Evolutionary conservation across 2,888 invertebrate species (phyloP).

Genomic region (Hecatera dysodea): DNA sequence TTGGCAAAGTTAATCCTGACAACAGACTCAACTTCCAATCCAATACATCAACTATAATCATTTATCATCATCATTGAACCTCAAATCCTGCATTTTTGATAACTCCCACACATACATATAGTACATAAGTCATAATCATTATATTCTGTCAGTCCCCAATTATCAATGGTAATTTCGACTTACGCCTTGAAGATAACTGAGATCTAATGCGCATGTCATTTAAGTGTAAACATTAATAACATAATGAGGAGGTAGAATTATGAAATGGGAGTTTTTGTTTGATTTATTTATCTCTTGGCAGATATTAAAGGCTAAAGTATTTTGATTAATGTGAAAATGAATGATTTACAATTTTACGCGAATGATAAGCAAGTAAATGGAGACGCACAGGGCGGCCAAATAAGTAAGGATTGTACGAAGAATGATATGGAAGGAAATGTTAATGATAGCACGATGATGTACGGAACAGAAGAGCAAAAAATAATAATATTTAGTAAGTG

Average conservation of each 20-base stretch:
- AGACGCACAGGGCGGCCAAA: neutral
- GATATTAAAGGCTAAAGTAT: too few species aligned
- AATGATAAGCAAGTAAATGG: neutral
- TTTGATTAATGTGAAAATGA: too few species aligned
- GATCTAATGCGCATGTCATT: slow-evolving; percentile 47
- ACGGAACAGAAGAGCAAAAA: too few species aligned
- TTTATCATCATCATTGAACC: slow-evolving; percentile 4
- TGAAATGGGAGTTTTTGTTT: slow-evolving; percentile 30
- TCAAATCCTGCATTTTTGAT: slow-evolving; percentile 21
- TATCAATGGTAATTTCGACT: slow-evolving; percentile 40
- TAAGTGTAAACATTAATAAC: slow-evolving; percentile 34
- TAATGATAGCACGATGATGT: too few species aligned
- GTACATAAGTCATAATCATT: slow-evolving; percentile 45
- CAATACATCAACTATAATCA: slow-evolving; percentile 17
- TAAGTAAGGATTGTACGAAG: neutral
- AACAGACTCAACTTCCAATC: neutral
- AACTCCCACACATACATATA: slow-evolving; percentile 32
- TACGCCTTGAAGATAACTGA: slow-evolving; percentile 51
- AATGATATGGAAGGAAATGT: neutral
- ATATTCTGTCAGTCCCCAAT: slow-evolving; percentile 46
- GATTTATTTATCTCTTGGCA: too few species aligned
- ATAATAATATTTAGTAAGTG: neutral
- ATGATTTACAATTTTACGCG: neutral
- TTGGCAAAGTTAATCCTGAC: neutral
- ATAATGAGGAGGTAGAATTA: slow-evolving; percentile 15